Percentiles rank a stretch among this genome's conserved stretches.
These are phyloP conservation scores for Heliconius ethilla DNA, from an alignment of 2,888 invertebrate species.

Conservation along the genomic window DNA sequence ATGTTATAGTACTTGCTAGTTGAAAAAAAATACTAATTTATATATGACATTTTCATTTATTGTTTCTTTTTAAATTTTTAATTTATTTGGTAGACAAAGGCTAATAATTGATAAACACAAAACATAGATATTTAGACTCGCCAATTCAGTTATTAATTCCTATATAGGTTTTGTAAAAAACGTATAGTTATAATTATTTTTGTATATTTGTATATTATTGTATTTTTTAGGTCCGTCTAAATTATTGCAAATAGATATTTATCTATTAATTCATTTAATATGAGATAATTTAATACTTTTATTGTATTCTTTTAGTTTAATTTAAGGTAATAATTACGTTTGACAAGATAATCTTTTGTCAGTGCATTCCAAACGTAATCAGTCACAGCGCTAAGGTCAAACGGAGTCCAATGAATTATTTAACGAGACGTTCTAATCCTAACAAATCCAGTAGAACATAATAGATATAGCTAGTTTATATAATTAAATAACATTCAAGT, in stretches of 20 bases:
- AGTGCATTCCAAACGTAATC: conserved; percentile 47
- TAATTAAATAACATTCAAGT: neutral
- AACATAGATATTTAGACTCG: too few relatives aligned
- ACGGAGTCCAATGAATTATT: conserved; percentile 52
- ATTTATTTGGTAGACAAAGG: too few relatives aligned
- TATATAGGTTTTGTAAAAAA: too few relatives aligned
- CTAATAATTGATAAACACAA: too few relatives aligned
- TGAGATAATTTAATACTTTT: neutral
- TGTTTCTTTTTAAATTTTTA: too few relatives aligned
- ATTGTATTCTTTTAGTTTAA: neutral
- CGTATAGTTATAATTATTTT: too few relatives aligned
- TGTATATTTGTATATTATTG: too few relatives aligned
- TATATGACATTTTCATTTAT: too few relatives aligned
- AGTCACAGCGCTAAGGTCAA: conserved; percentile 51
- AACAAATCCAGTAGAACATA: conserved; percentile 6
- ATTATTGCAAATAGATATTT: too few relatives aligned
- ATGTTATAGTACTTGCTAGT: neutral
- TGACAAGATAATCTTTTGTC: conserved; percentile 34
- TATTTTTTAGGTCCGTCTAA: too few relatives aligned
- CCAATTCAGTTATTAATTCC: too few relatives aligned
- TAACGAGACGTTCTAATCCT: conserved; percentile 43
- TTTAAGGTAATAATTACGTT: neutral
- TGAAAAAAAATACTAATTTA: neutral
- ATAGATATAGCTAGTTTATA: neutral
- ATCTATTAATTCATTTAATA: too few relatives aligned